Evolutionary conservation across 2,113 vertebrate species (phyloP).

Genomic region (Lota lota): DNA sequence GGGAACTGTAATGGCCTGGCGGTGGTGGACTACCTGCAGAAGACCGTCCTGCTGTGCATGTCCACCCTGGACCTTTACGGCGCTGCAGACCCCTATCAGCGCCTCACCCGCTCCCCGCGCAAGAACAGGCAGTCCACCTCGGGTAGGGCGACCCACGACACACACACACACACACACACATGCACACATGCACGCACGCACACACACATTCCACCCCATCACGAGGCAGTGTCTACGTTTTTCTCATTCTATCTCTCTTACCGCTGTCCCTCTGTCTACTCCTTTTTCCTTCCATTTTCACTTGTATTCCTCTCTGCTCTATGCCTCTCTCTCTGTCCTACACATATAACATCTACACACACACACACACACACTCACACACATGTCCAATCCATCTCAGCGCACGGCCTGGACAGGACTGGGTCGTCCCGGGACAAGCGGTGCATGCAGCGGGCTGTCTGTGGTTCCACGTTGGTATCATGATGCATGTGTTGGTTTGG

Average conservation of each 20-base stretch:
- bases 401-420: slow-evolving; percentile 33
- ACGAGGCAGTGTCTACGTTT: too few species aligned
- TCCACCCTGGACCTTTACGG: slow-evolving; percentile 89
- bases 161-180: slow-evolving; percentile 2
- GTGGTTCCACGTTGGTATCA: slow-evolving; percentile 54
- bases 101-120: slow-evolving; percentile 90
- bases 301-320: slow-evolving; percentile 13
- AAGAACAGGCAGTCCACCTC: slow-evolving; percentile 92
- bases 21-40: slow-evolving; percentile 96
- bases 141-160: slow-evolving; percentile 75
- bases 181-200: slow-evolving; percentile 20
- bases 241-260: background rate
- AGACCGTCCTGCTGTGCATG: slow-evolving; percentile 89
- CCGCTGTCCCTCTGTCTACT: slow-evolving; percentile 13
- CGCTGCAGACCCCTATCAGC: slow-evolving; percentile 88
- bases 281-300: slow-evolving; percentile 18
- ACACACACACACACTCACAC: slow-evolving; percentile 4
- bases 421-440: slow-evolving; percentile 41
- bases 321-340: slow-evolving; percentile 22
- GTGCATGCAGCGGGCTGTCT: slow-evolving; percentile 60
- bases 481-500: slow-evolving; percentile 64
- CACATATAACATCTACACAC: background rate
- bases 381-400: slow-evolving; percentile 15
- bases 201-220: slow-evolving; percentile 1
- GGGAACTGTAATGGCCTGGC: slow-evolving; percentile 92